phyloP scores from a whole-genome alignment of 2,113 vertebrate species.

The Macrotis lagotis region DNA sequence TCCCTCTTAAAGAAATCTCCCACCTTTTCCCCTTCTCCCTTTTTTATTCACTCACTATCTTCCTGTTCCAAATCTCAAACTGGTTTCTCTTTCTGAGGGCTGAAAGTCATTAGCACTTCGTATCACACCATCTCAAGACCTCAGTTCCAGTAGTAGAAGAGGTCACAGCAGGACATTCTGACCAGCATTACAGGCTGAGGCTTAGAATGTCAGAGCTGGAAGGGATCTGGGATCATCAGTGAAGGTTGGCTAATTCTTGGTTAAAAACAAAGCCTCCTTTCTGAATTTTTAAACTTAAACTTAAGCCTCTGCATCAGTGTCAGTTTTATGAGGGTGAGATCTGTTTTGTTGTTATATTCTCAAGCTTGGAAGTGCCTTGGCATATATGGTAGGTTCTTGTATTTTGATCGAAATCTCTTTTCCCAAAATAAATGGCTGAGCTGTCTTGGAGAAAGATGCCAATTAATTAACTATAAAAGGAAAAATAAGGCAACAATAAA shows the following conservation, averaged over 20 bases:
- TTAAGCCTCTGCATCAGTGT: neutral
- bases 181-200: neutral
- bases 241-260: slow-evolving; percentile 16
- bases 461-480: slow-evolving; percentile 49
- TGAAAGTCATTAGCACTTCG: slow-evolving; percentile 4
- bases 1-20: slow-evolving; percentile 20
- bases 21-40: neutral
- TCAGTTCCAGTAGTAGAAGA: slow-evolving; percentile 24
- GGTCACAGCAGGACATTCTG: slow-evolving; percentile 8
- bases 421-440: slow-evolving; percentile 29
- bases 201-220: neutral
- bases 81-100: slow-evolving; percentile 4
- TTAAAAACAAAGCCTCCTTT: slow-evolving; percentile 2
- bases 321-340: neutral
- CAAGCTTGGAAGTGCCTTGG: neutral
- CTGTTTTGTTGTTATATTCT: slow-evolving; percentile 38
- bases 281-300: slow-evolving; percentile 3
- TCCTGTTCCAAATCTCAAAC: neutral
- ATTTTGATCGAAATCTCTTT: neutral
- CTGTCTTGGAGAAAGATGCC: slow-evolving; percentile 33
- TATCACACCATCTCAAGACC: slow-evolving; percentile 3
- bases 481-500: slow-evolving; percentile 2
- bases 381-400: neutral
- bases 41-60: neutral
- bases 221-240: neutral